phyloP scores from a whole-genome alignment of 2,113 vertebrate species.

The Indicator indicator region DNA sequence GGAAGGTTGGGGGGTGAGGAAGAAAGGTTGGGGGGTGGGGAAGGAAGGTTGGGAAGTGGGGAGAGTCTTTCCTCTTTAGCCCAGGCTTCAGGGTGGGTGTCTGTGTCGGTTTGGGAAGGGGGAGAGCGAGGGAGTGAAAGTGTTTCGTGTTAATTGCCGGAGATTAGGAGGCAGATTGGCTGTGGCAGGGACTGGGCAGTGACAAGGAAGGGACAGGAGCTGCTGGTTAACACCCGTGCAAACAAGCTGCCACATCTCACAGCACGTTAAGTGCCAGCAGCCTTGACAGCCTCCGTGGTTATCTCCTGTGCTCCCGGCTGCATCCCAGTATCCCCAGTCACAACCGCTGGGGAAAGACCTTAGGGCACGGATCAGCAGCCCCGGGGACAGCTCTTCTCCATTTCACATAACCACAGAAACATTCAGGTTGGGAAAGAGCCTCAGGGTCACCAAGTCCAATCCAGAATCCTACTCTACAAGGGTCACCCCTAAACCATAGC shows the following conservation, averaged over 20 bases:
- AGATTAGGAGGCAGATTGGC: slow-evolving; percentile 90
- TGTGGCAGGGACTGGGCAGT: slow-evolving; percentile 90
- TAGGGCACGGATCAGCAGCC: not conserved
- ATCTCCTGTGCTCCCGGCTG: not conserved
- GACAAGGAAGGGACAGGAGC: slow-evolving; percentile 87
- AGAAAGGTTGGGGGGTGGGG: too few relatives aligned
- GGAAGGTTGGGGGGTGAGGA: too few relatives aligned
- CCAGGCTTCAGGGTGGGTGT: not conserved
- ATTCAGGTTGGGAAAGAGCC: too few relatives aligned
- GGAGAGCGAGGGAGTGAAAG: not conserved
- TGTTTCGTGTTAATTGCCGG: slow-evolving; percentile 82
- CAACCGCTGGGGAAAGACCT: not conserved
- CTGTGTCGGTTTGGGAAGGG: not conserved
- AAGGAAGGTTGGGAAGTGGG: not conserved
- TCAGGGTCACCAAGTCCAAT: too few relatives aligned
- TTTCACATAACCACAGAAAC: too few relatives aligned
- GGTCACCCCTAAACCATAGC: too few relatives aligned
- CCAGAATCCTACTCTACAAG: too few relatives aligned
- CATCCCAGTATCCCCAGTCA: not conserved
- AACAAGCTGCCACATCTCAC: slow-evolving; percentile 94
- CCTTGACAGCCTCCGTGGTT: not conserved
- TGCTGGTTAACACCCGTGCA: slow-evolving; percentile 84
- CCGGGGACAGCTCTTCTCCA: not conserved
- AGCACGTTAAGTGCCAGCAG: slow-evolving; percentile 68
- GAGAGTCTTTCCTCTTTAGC: not conserved